Conservation (phyloP, 2,797 vertebrate species). For the Anolis apletophallus region DNA sequence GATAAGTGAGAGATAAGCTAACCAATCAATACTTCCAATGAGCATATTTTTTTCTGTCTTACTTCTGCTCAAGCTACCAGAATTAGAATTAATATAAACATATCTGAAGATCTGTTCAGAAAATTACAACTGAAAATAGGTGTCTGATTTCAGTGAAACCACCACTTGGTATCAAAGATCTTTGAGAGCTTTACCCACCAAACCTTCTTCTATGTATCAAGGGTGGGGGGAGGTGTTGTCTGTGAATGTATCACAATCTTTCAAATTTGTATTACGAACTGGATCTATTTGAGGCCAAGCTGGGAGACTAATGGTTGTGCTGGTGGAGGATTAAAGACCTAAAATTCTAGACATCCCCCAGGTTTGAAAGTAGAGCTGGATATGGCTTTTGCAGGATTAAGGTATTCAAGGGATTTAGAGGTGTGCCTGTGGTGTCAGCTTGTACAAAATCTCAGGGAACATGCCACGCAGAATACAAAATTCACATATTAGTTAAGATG, state of each 20-base stretch:
- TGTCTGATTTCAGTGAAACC: not conserved
- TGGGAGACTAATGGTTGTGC: slow-evolving; percentile 15
- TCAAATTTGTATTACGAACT: slow-evolving; percentile 29
- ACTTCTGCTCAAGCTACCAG: not conserved
- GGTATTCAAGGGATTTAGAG: slow-evolving; percentile 19
- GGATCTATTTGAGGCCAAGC: not conserved
- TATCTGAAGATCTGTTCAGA: not conserved
- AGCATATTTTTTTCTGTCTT: not conserved
- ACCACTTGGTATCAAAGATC: not conserved
- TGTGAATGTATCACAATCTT: not conserved
- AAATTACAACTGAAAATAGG: not conserved
- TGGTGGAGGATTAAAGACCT: slow-evolving; percentile 25
- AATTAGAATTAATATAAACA: not conserved
- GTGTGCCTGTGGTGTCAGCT: slow-evolving; percentile 20
- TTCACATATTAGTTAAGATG: not conserved
- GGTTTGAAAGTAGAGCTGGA: slow-evolving; percentile 16
- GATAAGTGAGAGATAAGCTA: not conserved
- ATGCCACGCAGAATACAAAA: slow-evolving; percentile 23
- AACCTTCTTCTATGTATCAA: not conserved
- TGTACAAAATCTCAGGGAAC: slow-evolving; percentile 21
- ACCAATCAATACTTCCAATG: not conserved
- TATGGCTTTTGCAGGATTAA: slow-evolving; percentile 34
- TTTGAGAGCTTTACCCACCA: not conserved
- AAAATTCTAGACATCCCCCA: slow-evolving; percentile 28
- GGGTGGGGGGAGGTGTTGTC: not conserved